Evolutionary conservation across 2,113 vertebrate genomes (phyloP).

Genomic region (Amphilophus citrinellus): DNA sequence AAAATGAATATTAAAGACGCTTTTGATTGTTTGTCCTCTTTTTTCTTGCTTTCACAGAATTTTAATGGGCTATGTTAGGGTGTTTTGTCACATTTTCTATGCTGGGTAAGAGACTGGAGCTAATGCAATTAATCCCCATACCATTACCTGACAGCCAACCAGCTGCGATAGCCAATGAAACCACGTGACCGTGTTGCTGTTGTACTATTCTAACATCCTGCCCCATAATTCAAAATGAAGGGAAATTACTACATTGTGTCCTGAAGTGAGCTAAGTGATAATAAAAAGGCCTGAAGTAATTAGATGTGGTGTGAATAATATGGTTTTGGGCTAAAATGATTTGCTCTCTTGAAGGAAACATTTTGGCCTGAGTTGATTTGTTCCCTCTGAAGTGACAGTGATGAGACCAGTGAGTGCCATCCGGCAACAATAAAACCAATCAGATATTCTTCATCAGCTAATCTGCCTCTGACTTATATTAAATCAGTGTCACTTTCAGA

Average conservation of each 20-base stretch:
- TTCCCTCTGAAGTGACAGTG: constrained; percentile 45
- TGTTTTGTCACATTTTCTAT: constrained; percentile 67
- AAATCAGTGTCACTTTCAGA: constrained; percentile 62
- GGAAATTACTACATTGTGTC: constrained; percentile 11
- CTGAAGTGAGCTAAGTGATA: constrained; percentile 12
- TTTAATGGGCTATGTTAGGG: constrained; percentile 57
- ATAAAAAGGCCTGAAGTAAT: constrained; percentile 37
- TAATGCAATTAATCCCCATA: constrained; percentile 72
- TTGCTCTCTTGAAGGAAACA: constrained; percentile 27
- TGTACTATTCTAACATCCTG: constrained; percentile 9
- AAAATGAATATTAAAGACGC: constrained; percentile 79
- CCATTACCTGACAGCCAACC: constrained; percentile 61
- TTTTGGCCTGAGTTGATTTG: constrained; percentile 42
- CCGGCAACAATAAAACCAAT: constrained; percentile 35
- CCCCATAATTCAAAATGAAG: constrained; percentile 44
- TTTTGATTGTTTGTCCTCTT: constrained; percentile 71
- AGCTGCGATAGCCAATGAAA: constrained; percentile 50
- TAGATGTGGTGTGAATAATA: constrained; percentile 26
- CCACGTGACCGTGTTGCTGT: constrained; percentile 31
- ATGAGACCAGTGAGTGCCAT: constrained; percentile 34
- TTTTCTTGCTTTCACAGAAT: constrained; percentile 68
- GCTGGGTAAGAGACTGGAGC: constrained; percentile 60
- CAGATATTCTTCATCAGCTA: constrained; percentile 62
- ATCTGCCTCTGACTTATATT: constrained; percentile 62
- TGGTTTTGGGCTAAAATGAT: constrained; percentile 26